Evolutionary conservation across 2,113 vertebrate species (phyloP).

Genomic region (Emydura subglobosa): DNA sequence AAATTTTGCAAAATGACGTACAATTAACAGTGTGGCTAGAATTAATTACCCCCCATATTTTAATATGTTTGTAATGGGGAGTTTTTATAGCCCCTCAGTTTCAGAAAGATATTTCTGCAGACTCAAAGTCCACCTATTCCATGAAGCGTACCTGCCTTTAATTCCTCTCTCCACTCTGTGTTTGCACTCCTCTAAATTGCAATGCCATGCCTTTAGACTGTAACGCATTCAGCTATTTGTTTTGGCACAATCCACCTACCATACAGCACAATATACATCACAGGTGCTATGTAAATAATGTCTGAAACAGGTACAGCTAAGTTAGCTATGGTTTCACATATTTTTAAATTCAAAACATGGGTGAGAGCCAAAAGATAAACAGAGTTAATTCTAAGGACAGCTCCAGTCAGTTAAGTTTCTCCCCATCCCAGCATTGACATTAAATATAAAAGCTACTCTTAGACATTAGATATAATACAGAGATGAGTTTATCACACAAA

Average conservation of each 20-base stretch:
- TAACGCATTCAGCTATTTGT: neutral
- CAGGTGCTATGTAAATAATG: neutral
- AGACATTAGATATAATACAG: neutral
- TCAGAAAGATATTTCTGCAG: neutral
- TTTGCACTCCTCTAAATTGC: neutral
- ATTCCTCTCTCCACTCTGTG: neutral
- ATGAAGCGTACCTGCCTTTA: neutral
- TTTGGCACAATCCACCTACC: neutral
- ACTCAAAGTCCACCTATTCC: neutral
- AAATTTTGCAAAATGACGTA: neutral
- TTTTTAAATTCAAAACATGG: neutral
- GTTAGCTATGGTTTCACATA: neutral
- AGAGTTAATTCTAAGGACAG: neutral
- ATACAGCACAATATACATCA: neutral
- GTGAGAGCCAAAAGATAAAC: neutral
- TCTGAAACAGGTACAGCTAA: neutral
- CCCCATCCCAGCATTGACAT: too few relatives aligned
- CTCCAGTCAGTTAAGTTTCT: neutral
- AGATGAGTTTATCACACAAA: neutral
- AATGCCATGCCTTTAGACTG: fast-evolving
- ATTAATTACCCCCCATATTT: neutral
- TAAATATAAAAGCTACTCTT: neutral
- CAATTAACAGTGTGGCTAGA: neutral
- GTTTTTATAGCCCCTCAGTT: neutral
- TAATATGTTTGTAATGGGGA: neutral